Percentiles rank a stretch among this genome's conserved stretches.
Conservation (phyloP, 2,888 invertebrate genomes). For the Koerneria pararmatus region DNA sequence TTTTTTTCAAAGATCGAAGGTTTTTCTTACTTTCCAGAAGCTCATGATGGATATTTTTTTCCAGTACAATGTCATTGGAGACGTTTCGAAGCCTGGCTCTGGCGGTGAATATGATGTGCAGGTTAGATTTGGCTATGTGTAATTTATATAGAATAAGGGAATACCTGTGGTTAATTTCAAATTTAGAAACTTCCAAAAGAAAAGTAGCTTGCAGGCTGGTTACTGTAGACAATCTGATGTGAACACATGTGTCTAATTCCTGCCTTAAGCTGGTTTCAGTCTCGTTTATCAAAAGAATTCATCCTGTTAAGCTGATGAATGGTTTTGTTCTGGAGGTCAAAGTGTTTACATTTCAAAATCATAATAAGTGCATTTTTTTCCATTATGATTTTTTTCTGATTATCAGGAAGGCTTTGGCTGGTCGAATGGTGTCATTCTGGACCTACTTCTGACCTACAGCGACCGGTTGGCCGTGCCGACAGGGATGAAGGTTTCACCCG, state of each 20-base stretch:
- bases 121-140: slow-evolving; percentile 23
- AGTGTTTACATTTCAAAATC: too few species aligned
- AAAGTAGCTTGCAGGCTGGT: too few species aligned
- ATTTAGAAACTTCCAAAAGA: too few species aligned
- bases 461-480: slow-evolving; percentile 32
- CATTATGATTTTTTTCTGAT: too few species aligned
- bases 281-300: too few species aligned
- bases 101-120: slow-evolving; percentile 54
- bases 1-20: background rate
- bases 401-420: slow-evolving; percentile 52
- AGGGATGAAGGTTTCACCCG: background rate
- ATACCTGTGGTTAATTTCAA: background rate
- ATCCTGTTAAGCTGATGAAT: too few species aligned
- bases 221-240: too few species aligned
- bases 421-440: slow-evolving; percentile 55
- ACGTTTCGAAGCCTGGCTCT: slow-evolving; percentile 43
- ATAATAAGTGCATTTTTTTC: too few species aligned
- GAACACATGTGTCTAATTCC: too few species aligned
- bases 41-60: slow-evolving; percentile 24
- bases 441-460: slow-evolving; percentile 48
- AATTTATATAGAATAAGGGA: slow-evolving; percentile 1
- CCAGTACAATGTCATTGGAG: slow-evolving; percentile 51
- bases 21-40: background rate
- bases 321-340: too few species aligned
- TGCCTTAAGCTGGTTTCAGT: too few species aligned